phyloP scores from a whole-genome alignment of 1,140 invertebrate genomes.

The Drosophila navojoa region DNA sequence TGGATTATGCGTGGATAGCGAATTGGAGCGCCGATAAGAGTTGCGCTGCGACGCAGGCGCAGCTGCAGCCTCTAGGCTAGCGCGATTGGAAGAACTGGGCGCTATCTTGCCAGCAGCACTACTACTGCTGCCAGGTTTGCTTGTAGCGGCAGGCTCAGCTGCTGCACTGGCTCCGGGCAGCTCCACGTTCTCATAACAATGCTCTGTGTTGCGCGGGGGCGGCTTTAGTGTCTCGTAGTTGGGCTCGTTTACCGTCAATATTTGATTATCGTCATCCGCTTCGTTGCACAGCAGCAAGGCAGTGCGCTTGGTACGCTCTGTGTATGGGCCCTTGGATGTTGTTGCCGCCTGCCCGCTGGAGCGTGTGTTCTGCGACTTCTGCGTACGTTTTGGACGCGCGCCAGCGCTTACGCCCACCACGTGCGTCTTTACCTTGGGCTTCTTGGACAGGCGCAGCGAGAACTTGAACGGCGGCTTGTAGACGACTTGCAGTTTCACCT shows the following conservation, averaged over 20 bases:
- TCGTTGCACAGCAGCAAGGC: constrained; percentile 74
- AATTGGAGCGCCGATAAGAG: constrained; percentile 74
- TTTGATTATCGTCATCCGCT: constrained; percentile 77
- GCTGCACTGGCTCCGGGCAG: constrained; percentile 42
- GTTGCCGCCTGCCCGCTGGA: constrained; percentile 44
- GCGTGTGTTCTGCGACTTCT: constrained; percentile 42
- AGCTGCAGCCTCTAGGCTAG: constrained; percentile 30
- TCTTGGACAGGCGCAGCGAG: constrained; percentile 90
- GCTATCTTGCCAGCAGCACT: constrained; percentile 41
- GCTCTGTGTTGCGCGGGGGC: constrained; percentile 49
- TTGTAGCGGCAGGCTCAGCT: constrained; percentile 2
- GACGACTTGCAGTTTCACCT: constrained; percentile 91
- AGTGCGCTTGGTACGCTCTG: constrained; percentile 60
- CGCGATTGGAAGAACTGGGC: constrained; percentile 44
- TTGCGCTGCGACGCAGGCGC: constrained; percentile 37
- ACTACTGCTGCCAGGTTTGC: constrained; percentile 52
- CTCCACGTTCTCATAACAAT: constrained; percentile 76
- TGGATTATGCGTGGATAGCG: constrained; percentile 73
- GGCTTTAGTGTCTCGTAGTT: constrained; percentile 81
- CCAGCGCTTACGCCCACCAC: constrained; percentile 68
- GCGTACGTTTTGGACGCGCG: constrained; percentile 58
- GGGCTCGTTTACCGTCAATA: constrained; percentile 79
- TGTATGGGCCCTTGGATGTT: constrained; percentile 44
- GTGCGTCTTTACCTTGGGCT: constrained; percentile 85
- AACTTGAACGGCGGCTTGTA: constrained; percentile 94